Evolutionary conservation across 2,113 vertebrate species (phyloP), one percentile per base, ranked within the genome.

Genomic region (Centrocercus urophasianus): DNA sequence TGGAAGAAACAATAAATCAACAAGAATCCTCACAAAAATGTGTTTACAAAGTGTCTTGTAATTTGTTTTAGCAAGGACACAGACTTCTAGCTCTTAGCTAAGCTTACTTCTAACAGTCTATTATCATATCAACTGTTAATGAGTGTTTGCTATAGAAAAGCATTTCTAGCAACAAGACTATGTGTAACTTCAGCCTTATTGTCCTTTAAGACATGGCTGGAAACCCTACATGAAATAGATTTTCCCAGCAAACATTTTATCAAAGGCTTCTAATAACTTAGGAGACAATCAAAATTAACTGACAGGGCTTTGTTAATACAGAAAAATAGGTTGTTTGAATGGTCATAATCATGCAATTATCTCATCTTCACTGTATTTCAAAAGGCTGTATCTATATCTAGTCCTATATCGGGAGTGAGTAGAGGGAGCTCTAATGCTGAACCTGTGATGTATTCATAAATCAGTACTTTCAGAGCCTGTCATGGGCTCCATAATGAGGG

Each of bases 401-500:
- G 54, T 93, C 97, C 96, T 96, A 81, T 96, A 97, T 97, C 84
- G 67, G 94, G 93, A 97, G 89, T 97, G 97, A 97, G 91, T 96
- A 98, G 97, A 95, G 97, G 97, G 97, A 98, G 98, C 97, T 97
- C 97, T 97, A 97, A 97, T 89, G 97, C 98, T 98, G 97, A 97
- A 97, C 97, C 97, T 98, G 96, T 98, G 98, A 98, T 98, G 98
- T 99, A 99, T 99, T 99, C 99, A 99, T 99, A 99, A 99, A 99
- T 99, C 99, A 99, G 98, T 98, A 98, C 98, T 99, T 99, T 99
- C 98, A 99, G 98, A 98, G 98, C 97, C 98, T 99, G 99, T 99
- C 99, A 99, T 98, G 95, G 97, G 98, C 98, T 98, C 98, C 98
- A 99, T 99, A 99, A 99, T 99, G 99, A 99, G 99, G 99, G 99